phyloP scores from a whole-genome alignment of 1,140 invertebrate genomes.

The Aricia agestis region DNA sequence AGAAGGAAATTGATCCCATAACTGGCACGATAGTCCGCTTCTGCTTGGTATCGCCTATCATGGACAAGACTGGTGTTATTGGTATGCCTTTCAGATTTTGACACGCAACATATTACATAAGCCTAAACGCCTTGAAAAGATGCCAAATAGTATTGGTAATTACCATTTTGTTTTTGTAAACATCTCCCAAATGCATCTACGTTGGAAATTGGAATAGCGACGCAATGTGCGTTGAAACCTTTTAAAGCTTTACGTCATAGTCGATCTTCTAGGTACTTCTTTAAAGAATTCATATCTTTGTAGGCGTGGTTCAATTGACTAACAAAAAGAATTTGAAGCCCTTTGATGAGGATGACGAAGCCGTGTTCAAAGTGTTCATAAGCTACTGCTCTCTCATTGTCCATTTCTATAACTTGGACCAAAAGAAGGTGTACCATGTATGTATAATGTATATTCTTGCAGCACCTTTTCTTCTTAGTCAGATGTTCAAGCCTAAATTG shows the following conservation, averaged over 20 bases:
- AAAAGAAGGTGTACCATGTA: constrained; percentile 61
- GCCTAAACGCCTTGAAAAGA: too few species aligned
- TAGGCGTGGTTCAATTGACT: constrained; percentile 75
- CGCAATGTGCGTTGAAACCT: too few species aligned
- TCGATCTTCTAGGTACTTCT: too few species aligned
- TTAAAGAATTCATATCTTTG: not conserved
- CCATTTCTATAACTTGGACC: constrained; percentile 70
- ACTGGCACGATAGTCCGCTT: constrained; percentile 73
- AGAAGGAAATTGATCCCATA: constrained; percentile 69
- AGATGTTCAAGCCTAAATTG: too few species aligned
- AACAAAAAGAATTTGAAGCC: constrained; percentile 72
- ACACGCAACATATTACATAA: too few species aligned
- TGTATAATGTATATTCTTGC: constrained; percentile 27
- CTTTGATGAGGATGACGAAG: constrained; percentile 71
- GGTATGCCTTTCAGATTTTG: constrained; percentile 44
- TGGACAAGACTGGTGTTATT: constrained; percentile 71
- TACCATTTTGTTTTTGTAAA: too few species aligned
- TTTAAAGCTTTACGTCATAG: too few species aligned
- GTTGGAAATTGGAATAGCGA: too few species aligned
- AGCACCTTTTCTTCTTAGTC: not conserved
- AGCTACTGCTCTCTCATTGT: constrained; percentile 72
- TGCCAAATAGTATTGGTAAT: too few species aligned
- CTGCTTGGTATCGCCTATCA: constrained; percentile 73
- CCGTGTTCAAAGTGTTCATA: constrained; percentile 72
- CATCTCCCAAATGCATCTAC: too few species aligned